phyloP scores from a whole-genome alignment of 2,797 vertebrate genomes.

The Atherinosoma microstoma region DNA sequence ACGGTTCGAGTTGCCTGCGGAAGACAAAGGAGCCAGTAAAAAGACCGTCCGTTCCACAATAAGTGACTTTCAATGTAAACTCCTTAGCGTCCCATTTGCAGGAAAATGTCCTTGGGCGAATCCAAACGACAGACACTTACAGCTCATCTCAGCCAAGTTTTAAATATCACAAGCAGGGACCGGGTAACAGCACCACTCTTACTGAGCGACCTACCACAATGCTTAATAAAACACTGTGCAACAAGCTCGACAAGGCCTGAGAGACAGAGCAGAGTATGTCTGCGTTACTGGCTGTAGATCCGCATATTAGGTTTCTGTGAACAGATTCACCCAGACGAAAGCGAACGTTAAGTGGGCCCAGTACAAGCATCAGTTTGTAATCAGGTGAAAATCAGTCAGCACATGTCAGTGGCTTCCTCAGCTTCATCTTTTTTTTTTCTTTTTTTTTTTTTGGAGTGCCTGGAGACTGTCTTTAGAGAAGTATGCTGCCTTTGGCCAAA shows the following conservation, averaged over 20 bases:
- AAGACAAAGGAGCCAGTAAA: slow-evolving; percentile 84
- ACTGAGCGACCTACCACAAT: slow-evolving; percentile 79
- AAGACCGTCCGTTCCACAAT: slow-evolving; percentile 75
- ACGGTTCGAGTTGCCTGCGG: slow-evolving; percentile 73
- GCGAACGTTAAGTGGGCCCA: slow-evolving; percentile 64
- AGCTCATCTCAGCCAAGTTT: slow-evolving; percentile 80
- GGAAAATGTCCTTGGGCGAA: slow-evolving; percentile 84
- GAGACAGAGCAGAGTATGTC: slow-evolving; percentile 68
- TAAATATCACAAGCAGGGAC: slow-evolving; percentile 80
- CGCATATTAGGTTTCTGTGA: slow-evolving; percentile 72
- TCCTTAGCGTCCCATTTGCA: slow-evolving; percentile 78
- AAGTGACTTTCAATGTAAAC: slow-evolving; percentile 80
- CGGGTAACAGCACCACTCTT: slow-evolving; percentile 61
- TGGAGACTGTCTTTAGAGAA: slow-evolving; percentile 39
- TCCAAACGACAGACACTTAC: slow-evolving; percentile 76
- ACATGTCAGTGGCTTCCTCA: slow-evolving; percentile 55
- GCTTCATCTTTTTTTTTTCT: slow-evolving; percentile 49
- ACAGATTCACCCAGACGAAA: slow-evolving; percentile 66
- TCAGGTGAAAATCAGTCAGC: slow-evolving; percentile 71
- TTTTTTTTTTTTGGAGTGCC: slow-evolving; percentile 38
- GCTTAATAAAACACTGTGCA: slow-evolving; percentile 75
- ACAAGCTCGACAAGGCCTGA: slow-evolving; percentile 70
- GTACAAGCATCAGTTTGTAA: slow-evolving; percentile 74
- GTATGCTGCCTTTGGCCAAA: slow-evolving; percentile 47
- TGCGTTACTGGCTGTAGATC: slow-evolving; percentile 67